phyloP scores from a whole-genome alignment of 2,113 vertebrate genomes.

The Hucho hucho region DNA sequence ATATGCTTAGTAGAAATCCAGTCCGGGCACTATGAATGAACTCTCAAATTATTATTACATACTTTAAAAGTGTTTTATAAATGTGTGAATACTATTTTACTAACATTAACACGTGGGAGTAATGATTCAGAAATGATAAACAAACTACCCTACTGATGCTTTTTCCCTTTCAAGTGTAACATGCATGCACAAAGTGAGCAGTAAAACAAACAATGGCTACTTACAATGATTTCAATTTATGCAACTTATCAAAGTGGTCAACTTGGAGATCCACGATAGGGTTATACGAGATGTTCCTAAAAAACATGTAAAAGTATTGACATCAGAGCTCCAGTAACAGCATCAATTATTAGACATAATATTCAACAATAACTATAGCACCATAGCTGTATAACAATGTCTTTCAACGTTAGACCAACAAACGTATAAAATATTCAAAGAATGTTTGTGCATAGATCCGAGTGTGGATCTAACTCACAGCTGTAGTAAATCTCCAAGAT shows the following conservation, averaged over 20 bases:
- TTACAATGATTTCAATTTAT: conserved; percentile 93
- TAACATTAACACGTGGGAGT: no score
- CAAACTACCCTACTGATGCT: not conserved
- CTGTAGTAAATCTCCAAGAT: conserved; percentile 88
- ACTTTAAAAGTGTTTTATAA: not conserved
- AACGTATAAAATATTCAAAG: not conserved
- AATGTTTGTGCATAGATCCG: not conserved
- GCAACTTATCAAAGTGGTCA: conserved; percentile 88
- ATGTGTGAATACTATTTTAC: no score
- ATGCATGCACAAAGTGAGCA: not conserved
- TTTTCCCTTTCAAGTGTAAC: no score
- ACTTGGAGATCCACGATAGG: conserved; percentile 85
- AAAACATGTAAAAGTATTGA: conserved; percentile 12
- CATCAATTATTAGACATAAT: no score
- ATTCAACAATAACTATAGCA: no score
- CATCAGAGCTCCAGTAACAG: no score
- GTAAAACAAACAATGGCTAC: conserved; percentile 56
- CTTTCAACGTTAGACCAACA: not conserved
- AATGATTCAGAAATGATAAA: no score
- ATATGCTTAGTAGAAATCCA: no score
- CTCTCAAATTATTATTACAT: not conserved
- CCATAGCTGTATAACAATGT: no score
- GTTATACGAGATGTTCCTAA: conserved; percentile 93
- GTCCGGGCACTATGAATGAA: no score
- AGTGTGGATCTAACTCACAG: conserved; percentile 81